Evolutionary conservation across 2,888 invertebrate species (phyloP).

Genomic region (Hypselothyrea guttata): DNA sequence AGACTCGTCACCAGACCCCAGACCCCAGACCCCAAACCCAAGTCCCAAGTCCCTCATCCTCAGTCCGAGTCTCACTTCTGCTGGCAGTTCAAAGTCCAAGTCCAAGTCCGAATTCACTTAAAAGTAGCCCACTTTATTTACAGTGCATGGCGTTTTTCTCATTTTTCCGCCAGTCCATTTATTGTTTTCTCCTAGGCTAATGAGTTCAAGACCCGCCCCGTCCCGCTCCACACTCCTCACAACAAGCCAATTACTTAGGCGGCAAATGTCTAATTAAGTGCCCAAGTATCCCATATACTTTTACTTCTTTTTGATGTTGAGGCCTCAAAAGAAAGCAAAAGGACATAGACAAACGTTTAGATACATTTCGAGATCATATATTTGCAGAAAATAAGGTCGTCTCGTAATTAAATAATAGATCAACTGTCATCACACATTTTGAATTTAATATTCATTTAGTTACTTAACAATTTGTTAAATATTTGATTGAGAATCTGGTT

Average conservation of each 20-base stretch:
- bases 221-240: not conserved
- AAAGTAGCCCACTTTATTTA: too few species aligned
- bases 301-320: slow-evolving; percentile 9
- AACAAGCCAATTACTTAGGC: slow-evolving; percentile 58
- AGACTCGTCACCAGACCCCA: slow-evolving; percentile 4
- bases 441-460: too few species aligned
- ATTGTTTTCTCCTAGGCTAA: slow-evolving; percentile 38
- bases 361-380: too few species aligned
- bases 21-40: not conserved
- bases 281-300: slow-evolving; percentile 25
- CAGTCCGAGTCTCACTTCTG: not conserved
- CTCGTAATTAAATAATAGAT: too few species aligned
- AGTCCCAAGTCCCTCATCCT: not conserved
- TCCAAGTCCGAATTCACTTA: slow-evolving; percentile 31
- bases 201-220: slow-evolving; percentile 29
- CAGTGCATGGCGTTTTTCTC: slow-evolving; percentile 8
- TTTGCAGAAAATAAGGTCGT: too few species aligned
- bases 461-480: too few species aligned
- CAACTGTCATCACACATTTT: too few species aligned
- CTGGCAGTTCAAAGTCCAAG: slow-evolving; percentile 1
- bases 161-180: not conserved
- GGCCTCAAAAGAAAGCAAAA: not conserved
- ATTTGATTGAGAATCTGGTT: too few species aligned
- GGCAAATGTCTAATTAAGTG: slow-evolving; percentile 46
- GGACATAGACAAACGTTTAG: too few species aligned